Conservation (phyloP, 2,113 vertebrate genomes). For the Cardinalis cardinalis region DNA sequence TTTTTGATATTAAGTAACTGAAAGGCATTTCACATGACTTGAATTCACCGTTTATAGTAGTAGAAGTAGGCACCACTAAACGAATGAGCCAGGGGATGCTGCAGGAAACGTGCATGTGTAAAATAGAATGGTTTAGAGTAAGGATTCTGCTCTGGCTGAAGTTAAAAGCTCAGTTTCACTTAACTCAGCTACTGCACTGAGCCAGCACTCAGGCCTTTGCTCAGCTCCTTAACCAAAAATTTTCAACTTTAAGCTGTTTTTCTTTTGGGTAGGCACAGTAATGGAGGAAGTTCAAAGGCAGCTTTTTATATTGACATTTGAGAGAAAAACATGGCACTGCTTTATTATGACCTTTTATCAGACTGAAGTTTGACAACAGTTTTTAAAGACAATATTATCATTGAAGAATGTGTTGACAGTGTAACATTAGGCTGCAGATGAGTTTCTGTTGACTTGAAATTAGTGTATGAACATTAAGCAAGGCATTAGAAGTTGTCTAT, state of each 20-base stretch:
- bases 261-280: neutral
- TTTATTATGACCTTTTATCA: neutral
- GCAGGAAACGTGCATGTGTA: neutral
- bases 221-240: neutral
- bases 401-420: neutral
- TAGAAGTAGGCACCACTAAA: neutral
- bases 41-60: neutral
- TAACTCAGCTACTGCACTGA: neutral
- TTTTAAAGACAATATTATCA: neutral
- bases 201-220: neutral
- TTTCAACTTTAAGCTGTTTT: neutral
- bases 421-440: neutral
- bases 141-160: neutral
- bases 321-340: neutral
- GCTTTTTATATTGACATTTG: neutral
- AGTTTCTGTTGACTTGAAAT: neutral
- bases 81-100: neutral
- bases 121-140: neutral
- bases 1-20: conserved; percentile 18
- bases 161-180: neutral
- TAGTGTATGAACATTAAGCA: neutral
- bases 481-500: conserved; percentile 21
- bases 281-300: neutral
- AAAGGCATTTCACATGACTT: conserved; percentile 33
- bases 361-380: neutral